Evolutionary conservation across 2,797 vertebrate species (phyloP).

Genomic region (Esox masquinongy): DNA sequence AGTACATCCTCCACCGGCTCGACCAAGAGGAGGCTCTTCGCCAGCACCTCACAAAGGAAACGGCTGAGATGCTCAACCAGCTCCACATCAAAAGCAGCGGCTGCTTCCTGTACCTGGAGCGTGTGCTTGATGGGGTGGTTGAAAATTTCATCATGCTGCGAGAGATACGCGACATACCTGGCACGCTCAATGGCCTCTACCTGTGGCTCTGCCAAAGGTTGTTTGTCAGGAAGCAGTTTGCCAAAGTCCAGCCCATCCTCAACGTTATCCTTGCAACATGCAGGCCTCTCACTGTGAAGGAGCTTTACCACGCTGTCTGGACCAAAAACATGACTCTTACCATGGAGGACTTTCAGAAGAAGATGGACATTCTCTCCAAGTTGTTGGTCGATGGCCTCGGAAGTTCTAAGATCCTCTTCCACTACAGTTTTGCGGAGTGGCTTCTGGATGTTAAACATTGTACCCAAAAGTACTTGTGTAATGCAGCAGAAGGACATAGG

Average conservation of each 20-base stretch:
- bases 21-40: slow-evolving; percentile 96
- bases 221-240: slow-evolving; percentile 98
- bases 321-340: slow-evolving; percentile 93
- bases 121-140: slow-evolving; percentile 95
- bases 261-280: slow-evolving; percentile 96
- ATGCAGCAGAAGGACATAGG: slow-evolving; percentile 93
- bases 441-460: slow-evolving; percentile 98
- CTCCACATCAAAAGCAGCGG: slow-evolving; percentile 99
- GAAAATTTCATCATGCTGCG: slow-evolving; percentile 97
- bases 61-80: slow-evolving; percentile 97
- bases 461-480: slow-evolving; percentile 97
- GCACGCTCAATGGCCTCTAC: slow-evolving; percentile 96
- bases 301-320: slow-evolving; percentile 95
- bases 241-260: slow-evolving; percentile 95
- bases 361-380: slow-evolving; percentile 96
- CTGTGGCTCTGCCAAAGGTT: slow-evolving; percentile 99
- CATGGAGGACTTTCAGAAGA: slow-evolving; percentile 97
- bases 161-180: slow-evolving; percentile 98
- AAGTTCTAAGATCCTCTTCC: slow-evolving; percentile 93
- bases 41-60: slow-evolving; percentile 98
- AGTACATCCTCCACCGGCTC: slow-evolving; percentile 96
- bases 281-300: slow-evolving; percentile 87
- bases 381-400: slow-evolving; percentile 89
- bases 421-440: slow-evolving; percentile 99
- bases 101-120: slow-evolving; percentile 97